These are phyloP conservation scores for Spongilla lacustris DNA, from an alignment of 37 sponge, comb jelly and placozoan species.

Conservation along the genomic window DNA sequence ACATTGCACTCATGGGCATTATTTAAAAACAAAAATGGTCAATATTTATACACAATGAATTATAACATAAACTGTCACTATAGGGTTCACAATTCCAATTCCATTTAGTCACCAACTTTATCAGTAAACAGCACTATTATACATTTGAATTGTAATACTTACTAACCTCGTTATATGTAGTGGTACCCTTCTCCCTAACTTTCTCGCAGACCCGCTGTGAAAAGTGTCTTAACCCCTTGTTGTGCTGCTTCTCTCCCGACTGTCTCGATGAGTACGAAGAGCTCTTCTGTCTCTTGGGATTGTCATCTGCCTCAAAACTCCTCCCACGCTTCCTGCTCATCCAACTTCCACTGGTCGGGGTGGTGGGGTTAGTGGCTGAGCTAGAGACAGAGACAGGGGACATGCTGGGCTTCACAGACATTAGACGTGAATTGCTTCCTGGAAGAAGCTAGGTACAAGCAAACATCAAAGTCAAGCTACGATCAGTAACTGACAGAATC, in stretches of 20 bases:
- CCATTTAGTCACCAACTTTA: too few relatives aligned
- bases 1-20: too few relatives aligned
- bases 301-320: conserved; percentile 15
- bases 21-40: too few relatives aligned
- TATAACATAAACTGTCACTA: too few relatives aligned
- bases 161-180: conserved; percentile 93
- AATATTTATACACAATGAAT: too few relatives aligned
- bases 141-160: not conserved
- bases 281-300: conserved; percentile 17
- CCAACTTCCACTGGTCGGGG: conserved; percentile 24
- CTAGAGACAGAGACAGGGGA: not conserved
- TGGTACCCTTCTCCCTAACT: conserved; percentile 89
- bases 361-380: conserved; percentile 12
- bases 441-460: conserved; percentile 12
- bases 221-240: conserved; percentile 92
- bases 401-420: not conserved
- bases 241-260: conserved; percentile 67
- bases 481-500: not conserved
- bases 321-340: conserved; percentile 34
- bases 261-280: conserved; percentile 34
- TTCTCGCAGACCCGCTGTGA: conserved; percentile 97
- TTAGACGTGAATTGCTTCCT: conserved; percentile 11
- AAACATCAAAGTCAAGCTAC: not conserved
- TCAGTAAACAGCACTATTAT: not conserved
- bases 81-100: too few relatives aligned